Conservation (phyloP, 1,140 invertebrate genomes). For the Anastrepha obliqua region DNA sequence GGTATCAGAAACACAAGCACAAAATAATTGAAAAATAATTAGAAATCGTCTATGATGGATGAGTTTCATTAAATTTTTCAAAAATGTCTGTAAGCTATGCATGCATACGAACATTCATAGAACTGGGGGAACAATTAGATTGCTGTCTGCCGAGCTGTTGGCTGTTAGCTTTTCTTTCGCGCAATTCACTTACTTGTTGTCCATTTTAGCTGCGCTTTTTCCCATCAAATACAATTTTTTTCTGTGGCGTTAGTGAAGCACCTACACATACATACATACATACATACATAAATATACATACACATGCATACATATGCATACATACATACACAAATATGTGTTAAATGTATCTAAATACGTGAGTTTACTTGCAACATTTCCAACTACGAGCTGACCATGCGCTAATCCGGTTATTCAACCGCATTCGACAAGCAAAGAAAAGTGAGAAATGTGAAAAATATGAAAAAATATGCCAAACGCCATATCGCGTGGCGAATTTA, state of each 20-base stretch:
- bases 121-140: not conserved
- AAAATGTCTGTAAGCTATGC: constrained; percentile 6
- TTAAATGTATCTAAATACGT: no score
- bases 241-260: no score
- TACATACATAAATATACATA: no score
- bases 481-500: not conserved
- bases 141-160: constrained; percentile 8
- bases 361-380: constrained; percentile 30
- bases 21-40: constrained; percentile 52
- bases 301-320: no score
- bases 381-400: not conserved
- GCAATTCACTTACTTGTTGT: not conserved
- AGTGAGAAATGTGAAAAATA: not conserved
- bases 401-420: not conserved
- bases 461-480: not conserved
- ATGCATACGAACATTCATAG: not conserved
- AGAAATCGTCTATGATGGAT: constrained; percentile 50
- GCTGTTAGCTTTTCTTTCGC: not conserved
- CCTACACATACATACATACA: no score
- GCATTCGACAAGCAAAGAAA: not conserved
- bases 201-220: not conserved
- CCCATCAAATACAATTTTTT: not conserved
- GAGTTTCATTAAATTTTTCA: constrained; percentile 50
- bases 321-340: no score
- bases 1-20: constrained; percentile 47